Conservation (phyloP, 2,888 invertebrate species). For the Spicauda simplicius region DNA sequence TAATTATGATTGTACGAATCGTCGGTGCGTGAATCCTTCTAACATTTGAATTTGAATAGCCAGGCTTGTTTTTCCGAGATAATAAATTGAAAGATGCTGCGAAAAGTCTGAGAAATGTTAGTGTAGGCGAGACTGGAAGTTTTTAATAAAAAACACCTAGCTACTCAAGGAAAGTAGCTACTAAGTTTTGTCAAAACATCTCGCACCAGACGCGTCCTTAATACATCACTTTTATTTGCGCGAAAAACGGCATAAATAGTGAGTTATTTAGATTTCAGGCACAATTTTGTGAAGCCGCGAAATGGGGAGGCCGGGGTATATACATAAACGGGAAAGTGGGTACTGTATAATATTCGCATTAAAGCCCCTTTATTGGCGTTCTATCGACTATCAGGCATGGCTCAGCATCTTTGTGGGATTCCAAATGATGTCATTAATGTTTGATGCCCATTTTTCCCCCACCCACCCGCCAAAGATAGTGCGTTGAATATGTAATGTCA, state of each 20-base stretch:
- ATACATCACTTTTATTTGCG: conserved; percentile 28
- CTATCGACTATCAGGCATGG: conserved; percentile 75
- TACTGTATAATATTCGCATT: conserved; percentile 81
- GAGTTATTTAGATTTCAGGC: conserved; percentile 35
- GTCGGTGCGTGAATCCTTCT: too few species aligned
- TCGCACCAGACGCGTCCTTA: conserved; percentile 7
- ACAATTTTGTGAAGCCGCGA: conserved; percentile 36
- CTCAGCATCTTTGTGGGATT: conserved; percentile 76
- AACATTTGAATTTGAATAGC: too few species aligned
- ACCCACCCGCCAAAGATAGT: conserved; percentile 56
- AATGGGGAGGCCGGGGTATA: conserved; percentile 41
- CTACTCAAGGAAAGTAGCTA: too few species aligned
- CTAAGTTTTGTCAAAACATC: neutral
- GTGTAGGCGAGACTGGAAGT: too few species aligned
- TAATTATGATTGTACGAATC: too few species aligned
- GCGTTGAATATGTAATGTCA: conserved; percentile 64
- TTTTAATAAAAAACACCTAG: too few species aligned
- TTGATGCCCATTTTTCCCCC: conserved; percentile 66
- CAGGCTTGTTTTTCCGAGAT: too few species aligned
- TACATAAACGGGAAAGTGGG: conserved; percentile 42
- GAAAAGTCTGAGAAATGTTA: too few species aligned
- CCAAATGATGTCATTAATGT: conserved; percentile 78
- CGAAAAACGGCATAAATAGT: conserved; percentile 28
- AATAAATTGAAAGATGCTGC: too few species aligned
- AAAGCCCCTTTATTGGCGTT: conserved; percentile 69